Percentiles rank a stretch among this genome's conserved stretches.
phyloP scores from a whole-genome alignment of 2,888 invertebrate genomes.

The Ophion costatus region DNA sequence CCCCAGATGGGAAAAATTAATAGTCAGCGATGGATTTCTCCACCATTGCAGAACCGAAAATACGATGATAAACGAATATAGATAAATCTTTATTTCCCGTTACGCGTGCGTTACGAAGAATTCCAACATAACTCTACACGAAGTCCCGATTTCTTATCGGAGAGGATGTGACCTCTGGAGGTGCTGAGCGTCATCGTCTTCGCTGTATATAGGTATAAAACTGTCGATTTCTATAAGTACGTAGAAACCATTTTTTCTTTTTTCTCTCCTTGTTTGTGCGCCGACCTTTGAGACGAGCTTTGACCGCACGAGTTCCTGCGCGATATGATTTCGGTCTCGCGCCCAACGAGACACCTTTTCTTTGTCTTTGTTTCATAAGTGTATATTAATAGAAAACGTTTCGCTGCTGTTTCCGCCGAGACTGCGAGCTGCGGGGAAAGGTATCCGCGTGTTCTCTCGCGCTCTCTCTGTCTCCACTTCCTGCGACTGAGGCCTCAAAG shows the following conservation, averaged over 20 bases:
- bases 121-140: slow-evolving; percentile 32
- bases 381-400: slow-evolving; percentile 22
- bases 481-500: slow-evolving; percentile 29
- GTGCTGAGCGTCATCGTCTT: slow-evolving; percentile 55
- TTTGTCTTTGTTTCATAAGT: slow-evolving; percentile 21
- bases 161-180: slow-evolving; percentile 53
- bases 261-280: slow-evolving; percentile 27
- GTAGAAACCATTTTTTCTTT: slow-evolving; percentile 15
- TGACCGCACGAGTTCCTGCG: slow-evolving; percentile 47
- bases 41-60: not conserved
- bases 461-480: slow-evolving; percentile 15
- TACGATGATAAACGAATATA: not conserved
- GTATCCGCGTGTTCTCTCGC: slow-evolving; percentile 17
- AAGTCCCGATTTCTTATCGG: slow-evolving; percentile 56
- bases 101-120: slow-evolving; percentile 4
- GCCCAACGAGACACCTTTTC: slow-evolving; percentile 1
- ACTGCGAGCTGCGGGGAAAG: slow-evolving; percentile 33
- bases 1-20: not conserved
- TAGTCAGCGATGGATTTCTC: not conserved
- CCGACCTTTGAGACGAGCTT: slow-evolving; percentile 51
- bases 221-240: slow-evolving; percentile 15
- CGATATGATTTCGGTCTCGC: slow-evolving; percentile 23
- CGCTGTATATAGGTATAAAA: not conserved
- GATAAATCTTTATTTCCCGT: not conserved
- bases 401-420: slow-evolving; percentile 53